Base-by-base conservation (phyloP, 2,888 invertebrate species). In the Coelinius sp. region DNA sequence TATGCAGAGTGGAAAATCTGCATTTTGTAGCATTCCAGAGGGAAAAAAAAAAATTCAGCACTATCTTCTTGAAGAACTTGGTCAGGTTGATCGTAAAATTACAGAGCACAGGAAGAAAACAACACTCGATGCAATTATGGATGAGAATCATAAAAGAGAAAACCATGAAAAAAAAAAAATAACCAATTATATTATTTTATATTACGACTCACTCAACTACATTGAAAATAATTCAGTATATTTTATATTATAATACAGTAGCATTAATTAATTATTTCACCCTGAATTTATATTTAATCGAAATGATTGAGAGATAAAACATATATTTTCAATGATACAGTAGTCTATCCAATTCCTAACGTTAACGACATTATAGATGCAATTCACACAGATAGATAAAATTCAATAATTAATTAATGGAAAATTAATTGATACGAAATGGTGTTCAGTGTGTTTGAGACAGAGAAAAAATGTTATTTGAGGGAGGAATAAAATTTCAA, bases 131-230 rank as follows among this genome's bases (percentile, higher is more conserved):
- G 17, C 38, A 62, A 65, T 59, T 24, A 65, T 24, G 17, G 27
- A 59, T 52, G 7, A 25, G 67, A 62, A 22, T 27, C 31, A 76
- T 53, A 68, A 22, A 66, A 59, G 35, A 59, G 44, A 66, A 74
- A 70, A 71, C 74, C 35, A 68, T 52, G 68, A 79, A 77, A 73
- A 76, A 79, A 81, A 78, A 79, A 82, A 78, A 79, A 78, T 80
- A 78, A 83, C 82, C 78, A 81, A 82, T 81, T 82, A 80, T 81
- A 82, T 81, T 83, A 80, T 83, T 81, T 83, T 82, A 81, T 80
- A 81, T 83, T 83, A 75, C 74, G 69, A 78, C 71, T 78, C 78
- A 78, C 78, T 71, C 78, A 49, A 49, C 20, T 77, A 73, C 52
- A 49, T 35, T 53, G 53, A 14, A 65, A 46, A 44, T 46, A 53